These are phyloP conservation scores for Drosophila picticornis DNA, from an alignment of 2,888 invertebrate species.

Conservation along the genomic window DNA sequence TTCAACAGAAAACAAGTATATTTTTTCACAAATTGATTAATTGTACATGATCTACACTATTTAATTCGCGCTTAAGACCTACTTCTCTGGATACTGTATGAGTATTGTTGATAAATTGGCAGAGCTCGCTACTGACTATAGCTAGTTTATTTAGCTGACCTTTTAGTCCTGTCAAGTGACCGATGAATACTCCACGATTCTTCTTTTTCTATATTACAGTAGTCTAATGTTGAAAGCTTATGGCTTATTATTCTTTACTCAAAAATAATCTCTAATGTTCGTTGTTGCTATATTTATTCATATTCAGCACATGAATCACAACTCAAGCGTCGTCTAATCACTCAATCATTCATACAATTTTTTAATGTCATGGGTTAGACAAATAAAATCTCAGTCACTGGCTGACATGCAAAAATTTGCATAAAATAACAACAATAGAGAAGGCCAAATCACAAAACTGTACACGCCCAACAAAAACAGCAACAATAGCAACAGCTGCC, in stretches of 20 bases:
- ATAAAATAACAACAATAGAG: constrained; percentile 59
- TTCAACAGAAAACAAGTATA: background rate
- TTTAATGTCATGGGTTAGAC: constrained; percentile 24
- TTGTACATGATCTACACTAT: background rate
- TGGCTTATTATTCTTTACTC: background rate
- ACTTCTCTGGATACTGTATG: background rate
- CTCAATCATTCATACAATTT: constrained; percentile 6
- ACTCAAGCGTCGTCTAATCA: constrained; percentile 7
- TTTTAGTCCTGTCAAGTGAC: background rate
- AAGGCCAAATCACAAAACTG: constrained; percentile 16
- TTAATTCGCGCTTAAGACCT: background rate
- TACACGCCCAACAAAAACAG: constrained; percentile 43
- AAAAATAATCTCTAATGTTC: background rate
- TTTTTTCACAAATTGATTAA: background rate
- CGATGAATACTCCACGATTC: background rate
- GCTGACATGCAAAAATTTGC: constrained; percentile 51
- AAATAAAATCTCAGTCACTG: constrained; percentile 36
- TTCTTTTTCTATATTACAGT: background rate
- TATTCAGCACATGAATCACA: background rate
- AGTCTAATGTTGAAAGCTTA: background rate
- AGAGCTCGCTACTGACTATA: background rate
- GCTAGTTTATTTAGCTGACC: background rate
- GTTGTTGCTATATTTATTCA: background rate
- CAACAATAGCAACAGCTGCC: constrained; percentile 8
- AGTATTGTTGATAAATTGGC: background rate